Percentiles rank a stretch among this genome's conserved stretches.
Evolutionary conservation across 2,113 vertebrate genomes (phyloP).

Genomic region (Pongo abelii): DNA sequence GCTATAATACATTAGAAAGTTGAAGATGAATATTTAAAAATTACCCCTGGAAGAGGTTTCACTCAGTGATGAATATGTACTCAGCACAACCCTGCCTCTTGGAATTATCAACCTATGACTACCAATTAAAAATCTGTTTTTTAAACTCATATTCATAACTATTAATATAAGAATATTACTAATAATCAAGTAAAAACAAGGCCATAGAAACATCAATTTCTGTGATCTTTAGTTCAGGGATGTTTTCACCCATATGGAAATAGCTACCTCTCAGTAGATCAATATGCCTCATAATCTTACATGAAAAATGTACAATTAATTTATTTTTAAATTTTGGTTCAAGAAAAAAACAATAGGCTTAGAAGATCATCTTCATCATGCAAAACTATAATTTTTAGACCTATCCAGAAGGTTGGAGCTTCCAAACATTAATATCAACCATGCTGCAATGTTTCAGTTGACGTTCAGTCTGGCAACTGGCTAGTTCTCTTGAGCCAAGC

Average conservation of each 20-base stretch:
- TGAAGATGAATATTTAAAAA: neutral
- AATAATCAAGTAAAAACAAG: neutral
- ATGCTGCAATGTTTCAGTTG: neutral
- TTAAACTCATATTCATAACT: neutral
- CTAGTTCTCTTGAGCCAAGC: neutral
- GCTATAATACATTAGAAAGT: neutral
- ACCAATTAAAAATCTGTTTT: neutral
- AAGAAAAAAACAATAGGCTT: neutral
- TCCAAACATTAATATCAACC: neutral
- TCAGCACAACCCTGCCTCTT: rapidly evolving
- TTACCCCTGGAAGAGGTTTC: neutral
- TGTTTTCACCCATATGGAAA: neutral
- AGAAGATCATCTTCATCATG: neutral
- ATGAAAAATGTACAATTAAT: neutral
- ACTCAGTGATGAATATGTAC: neutral
- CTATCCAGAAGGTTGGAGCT: neutral
- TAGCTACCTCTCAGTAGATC: no score
- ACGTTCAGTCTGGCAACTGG: neutral
- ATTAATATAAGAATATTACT: neutral
- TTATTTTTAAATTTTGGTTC: neutral
- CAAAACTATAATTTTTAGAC: neutral
- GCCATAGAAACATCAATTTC: neutral
- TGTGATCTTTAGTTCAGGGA: neutral
- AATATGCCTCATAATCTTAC: neutral
- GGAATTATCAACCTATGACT: neutral